Base-by-base conservation (phyloP, 2,888 invertebrate species). In the Chromoteleia sp. region DNA sequence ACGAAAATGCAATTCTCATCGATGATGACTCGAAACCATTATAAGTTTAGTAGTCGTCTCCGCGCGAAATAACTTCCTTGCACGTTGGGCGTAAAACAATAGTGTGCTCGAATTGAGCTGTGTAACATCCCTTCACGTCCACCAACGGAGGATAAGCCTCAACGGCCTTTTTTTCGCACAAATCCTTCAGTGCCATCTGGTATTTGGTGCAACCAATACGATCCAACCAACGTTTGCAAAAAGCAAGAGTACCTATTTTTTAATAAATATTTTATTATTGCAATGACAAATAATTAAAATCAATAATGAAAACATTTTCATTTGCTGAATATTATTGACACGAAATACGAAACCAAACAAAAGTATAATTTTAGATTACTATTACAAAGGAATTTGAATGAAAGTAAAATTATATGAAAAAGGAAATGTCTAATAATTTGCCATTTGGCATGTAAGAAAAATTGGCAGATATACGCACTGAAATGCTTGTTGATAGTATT, bases 61-160 rank as follows among this genome's bases (percentile, higher is more conserved):
- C 99, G 81, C 99, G 96, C 21, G 98, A 98, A 54, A 99, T 96
- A 19, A 99, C 95, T 92, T 99, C 99, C 92, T 99, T 99, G 93
- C 99, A 99, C 0, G 98, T 99, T 43, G 99, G 99, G 87, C 99
- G 94, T 83, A 99, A 93, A 85, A 99, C 95, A 88, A 99, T 96
- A 2, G 99, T 99, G 92, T 99, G 99, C 91, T 99, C 99, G 91
- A 97, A 99, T 93, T 99, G 99, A 48, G 99, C 99, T 0, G 99
- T 99, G 93, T 99, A 99, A 92, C 97, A 98, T 73, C 99, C 99
- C 92, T 97, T 98, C 83, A 97, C 94, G 93, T 99, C 99, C 90
- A 99, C 99, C 65, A 99, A 94, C 6, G 99, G 99, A 15, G 99
- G 99, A 93, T 99, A 99, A 0, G 99, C 96, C 89, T 98, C 98